phyloP scores from a whole-genome alignment of 2,113 vertebrate species.

The Camelus bactrianus region DNA sequence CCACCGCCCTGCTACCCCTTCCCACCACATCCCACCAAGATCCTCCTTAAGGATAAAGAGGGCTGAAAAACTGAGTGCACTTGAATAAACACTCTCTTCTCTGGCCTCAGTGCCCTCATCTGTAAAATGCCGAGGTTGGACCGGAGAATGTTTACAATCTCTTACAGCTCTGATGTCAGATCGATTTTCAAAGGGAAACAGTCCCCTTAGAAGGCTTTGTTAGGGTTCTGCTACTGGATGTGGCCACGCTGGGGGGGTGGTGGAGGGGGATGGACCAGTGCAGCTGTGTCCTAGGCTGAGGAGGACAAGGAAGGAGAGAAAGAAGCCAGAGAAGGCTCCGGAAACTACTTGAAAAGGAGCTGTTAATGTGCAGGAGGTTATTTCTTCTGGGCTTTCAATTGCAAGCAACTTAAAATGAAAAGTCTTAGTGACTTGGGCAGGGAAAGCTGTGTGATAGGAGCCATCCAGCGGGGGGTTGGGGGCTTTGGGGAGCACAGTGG shows the following conservation, averaged over 20 bases:
- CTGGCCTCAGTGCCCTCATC: background rate
- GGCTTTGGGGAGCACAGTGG: background rate
- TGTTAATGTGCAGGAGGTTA: background rate
- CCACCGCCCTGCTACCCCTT: background rate
- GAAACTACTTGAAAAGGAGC: background rate
- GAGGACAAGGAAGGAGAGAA: background rate
- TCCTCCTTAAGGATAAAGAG: background rate
- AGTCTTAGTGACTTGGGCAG: background rate
- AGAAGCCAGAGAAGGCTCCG: background rate
- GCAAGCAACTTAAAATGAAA: background rate
- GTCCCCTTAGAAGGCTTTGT: background rate
- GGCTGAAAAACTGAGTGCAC: fast-evolving
- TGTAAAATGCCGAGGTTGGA: background rate
- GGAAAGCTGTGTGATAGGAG: background rate
- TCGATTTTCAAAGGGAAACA: background rate
- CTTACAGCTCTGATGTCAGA: background rate
- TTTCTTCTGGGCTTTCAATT: background rate
- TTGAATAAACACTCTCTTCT: background rate
- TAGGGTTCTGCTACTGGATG: background rate
- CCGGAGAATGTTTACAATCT: background rate
- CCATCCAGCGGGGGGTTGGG: background rate
- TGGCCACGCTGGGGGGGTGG: fast-evolving
- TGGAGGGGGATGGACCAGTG: background rate
- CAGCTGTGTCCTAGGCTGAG: fast-evolving
- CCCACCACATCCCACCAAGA: background rate